phyloP scores from a whole-genome alignment of 1,140 invertebrate species.

The Aphis gossypii region DNA sequence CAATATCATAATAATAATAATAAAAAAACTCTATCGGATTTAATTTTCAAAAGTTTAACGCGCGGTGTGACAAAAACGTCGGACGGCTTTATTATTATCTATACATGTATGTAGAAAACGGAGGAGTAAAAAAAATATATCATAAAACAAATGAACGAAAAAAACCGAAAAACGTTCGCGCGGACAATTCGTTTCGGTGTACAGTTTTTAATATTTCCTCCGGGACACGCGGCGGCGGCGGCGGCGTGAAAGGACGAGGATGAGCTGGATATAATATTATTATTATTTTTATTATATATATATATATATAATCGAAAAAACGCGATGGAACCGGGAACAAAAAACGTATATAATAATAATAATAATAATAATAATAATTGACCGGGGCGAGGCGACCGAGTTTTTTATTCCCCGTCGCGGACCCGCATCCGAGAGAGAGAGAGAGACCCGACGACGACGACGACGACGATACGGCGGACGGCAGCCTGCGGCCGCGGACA shows the following conservation, averaged over 20 bases:
- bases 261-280: neutral
- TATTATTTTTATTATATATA: neutral
- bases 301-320: constrained; percentile 22
- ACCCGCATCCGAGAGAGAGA: neutral
- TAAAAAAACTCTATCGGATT: neutral
- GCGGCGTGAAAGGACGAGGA: neutral
- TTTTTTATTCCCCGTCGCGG: neutral
- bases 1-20: neutral
- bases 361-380: constrained; percentile 45
- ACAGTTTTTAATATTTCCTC: constrained; percentile 21
- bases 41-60: constrained; percentile 1
- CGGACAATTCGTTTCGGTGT: constrained; percentile 30
- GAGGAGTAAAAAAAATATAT: neutral
- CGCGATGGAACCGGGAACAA: neutral
- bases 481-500: neutral
- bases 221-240: neutral
- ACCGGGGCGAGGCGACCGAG: neutral
- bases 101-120: neutral
- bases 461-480: neutral
- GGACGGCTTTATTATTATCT: neutral
- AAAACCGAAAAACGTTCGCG: neutral
- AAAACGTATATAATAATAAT: constrained; percentile 17
- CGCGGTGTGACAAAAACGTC: neutral
- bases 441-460: no score
- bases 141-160: neutral